Conservation (phyloP, 2,113 vertebrate species). For the Forbesichthys agassizii region DNA sequence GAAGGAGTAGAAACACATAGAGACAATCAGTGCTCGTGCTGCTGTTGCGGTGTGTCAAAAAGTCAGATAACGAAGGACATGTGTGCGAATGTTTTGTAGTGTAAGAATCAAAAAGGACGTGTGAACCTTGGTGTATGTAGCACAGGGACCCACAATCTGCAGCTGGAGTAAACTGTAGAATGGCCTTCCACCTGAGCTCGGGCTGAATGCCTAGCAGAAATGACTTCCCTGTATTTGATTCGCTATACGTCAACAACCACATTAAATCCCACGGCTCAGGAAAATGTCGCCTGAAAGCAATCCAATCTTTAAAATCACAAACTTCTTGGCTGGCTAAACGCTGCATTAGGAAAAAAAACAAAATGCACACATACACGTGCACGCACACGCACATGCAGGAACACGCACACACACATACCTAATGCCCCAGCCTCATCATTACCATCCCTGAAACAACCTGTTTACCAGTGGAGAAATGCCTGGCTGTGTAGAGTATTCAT, state of each 20-base stretch:
- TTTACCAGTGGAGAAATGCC: conserved; percentile 52
- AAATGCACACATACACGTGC: conserved; percentile 1
- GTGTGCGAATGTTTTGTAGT: no score
- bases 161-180: conserved; percentile 22
- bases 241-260: conserved; percentile 19
- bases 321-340: neutral
- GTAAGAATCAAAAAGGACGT: neutral
- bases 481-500: conserved; percentile 49
- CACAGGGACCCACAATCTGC: neutral
- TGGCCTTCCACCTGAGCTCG: conserved; percentile 18
- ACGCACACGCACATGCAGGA: conserved; percentile 2
- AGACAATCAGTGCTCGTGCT: neutral
- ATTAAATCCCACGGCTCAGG: conserved; percentile 25
- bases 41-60: neutral
- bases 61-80: neutral
- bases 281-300: conserved; percentile 12
- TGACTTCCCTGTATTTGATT: conserved; percentile 9
- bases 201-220: conserved; percentile 18
- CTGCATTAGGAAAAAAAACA: neutral
- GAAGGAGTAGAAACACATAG: neutral
- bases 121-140: no score
- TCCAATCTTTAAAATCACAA: conserved; percentile 36
- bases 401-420: neutral
- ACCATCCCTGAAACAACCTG: conserved; percentile 40
- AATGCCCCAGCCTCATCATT: conserved; percentile 28